Evolutionary conservation across 2,113 vertebrate genomes (phyloP), one percentile per base, ranked within the genome.

Genomic region (Hippolais icterina): DNA sequence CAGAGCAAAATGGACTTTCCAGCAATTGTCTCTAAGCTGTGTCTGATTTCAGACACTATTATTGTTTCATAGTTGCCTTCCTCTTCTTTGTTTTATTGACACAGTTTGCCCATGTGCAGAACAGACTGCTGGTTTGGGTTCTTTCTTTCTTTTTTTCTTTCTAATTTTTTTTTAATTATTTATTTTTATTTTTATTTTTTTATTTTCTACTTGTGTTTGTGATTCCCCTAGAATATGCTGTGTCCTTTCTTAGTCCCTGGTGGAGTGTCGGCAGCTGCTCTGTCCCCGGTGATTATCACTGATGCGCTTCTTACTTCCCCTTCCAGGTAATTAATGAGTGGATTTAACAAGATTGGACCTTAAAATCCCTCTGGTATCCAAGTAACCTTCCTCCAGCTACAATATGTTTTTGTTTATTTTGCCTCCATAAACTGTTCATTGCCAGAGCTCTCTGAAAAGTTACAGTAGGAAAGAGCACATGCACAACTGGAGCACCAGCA

Each of bases 311-410:
- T 93, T 90, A 82, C 76, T 96, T 96, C 77, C 83, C 49, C 37
- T 94, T 96, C 69, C 79, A 94, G 70, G 83, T 97, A 96, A 96
- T 95, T 97, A 97, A 96, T 92, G 93, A 96, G 83, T 93, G 89
- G 56, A 78, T 92, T 92, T 93, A 96, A 95, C 85, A 95, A 78
- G 79, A 82, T 60, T 83, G 89, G 39, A 80, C 75, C 83, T 96
- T 93, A 91, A 90, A 96, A 80, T 80, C 93, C 78, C 72, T 56
- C 37, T 84, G 84, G 93, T 92, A 84, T 74, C 85, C 65, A 87
- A 83, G 69, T 91, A 91, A 93, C 68, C 79, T 70, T 83, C 84
- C 44, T 66, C n/a, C 65, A 94, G 46, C 37, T 81, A 87, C 91
- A 88, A 7, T 74, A 70, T 78, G 70, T 27, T 94, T 86, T 88